A percentile compares a stretch with the other conserved stretches of the same genome.
These are phyloP conservation scores for Octonoba sinensis DNA, from an alignment of 2,888 invertebrate genomes.

Conservation along the genomic window DNA sequence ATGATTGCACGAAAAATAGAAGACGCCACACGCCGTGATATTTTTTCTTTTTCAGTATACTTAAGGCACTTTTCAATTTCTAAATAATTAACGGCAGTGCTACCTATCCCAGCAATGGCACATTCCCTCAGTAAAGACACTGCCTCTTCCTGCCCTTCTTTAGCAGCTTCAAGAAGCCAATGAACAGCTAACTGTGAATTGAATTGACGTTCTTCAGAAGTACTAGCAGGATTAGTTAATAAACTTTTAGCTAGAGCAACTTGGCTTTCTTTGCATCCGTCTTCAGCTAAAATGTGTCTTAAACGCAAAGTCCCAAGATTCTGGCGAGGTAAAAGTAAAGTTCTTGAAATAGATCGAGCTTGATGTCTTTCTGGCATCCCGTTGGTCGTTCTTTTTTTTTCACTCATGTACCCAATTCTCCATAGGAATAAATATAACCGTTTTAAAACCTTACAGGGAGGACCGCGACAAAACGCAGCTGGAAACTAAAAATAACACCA, in stretches of 20 bases:
- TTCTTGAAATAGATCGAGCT: conserved; percentile 48
- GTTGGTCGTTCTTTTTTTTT: conserved; percentile 43
- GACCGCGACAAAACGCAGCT: conserved; percentile 23
- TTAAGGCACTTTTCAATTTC: conserved; percentile 57
- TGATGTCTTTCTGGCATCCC: conserved; percentile 48
- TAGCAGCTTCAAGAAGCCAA: conserved; percentile 93
- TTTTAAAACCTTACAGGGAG: conserved; percentile 20
- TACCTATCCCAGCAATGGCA: conserved; percentile 47
- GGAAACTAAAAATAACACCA: conserved; percentile 52
- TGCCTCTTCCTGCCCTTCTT: conserved; percentile 90
- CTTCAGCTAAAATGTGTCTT: conserved; percentile 78
- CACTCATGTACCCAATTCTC: conserved; percentile 19
- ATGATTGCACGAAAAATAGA: conserved; percentile 46
- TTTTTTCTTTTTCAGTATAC: conserved; percentile 43
- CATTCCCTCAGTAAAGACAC: conserved; percentile 78
- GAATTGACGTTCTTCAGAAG: conserved; percentile 38
- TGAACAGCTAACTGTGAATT: conserved; percentile 85
- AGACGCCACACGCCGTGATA: conserved; percentile 36
- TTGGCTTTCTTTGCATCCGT: conserved; percentile 90
- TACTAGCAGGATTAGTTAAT: conserved; percentile 76
- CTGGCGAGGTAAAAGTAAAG: conserved; percentile 44
- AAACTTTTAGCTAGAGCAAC: conserved; percentile 87
- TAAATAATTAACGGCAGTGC: conserved; percentile 33
- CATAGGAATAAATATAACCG: conserved; percentile 49
- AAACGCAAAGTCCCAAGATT: conserved; percentile 66